A percentile compares a stretch with the other conserved stretches of the same genome.
Evolutionary conservation across 2,113 vertebrate species (phyloP).

Genomic region (Apeltes quadracus): DNA sequence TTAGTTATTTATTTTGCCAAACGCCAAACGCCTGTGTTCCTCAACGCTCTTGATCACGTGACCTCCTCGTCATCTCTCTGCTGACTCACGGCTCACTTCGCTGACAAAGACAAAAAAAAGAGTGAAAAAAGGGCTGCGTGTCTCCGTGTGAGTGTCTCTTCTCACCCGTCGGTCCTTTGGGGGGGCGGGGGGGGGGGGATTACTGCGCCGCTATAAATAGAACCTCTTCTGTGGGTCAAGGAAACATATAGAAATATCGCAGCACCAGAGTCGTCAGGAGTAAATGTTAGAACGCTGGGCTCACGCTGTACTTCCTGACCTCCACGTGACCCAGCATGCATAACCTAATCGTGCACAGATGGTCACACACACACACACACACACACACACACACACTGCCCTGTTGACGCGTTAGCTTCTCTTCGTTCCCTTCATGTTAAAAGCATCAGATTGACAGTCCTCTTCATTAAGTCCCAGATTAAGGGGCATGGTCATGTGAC

Average conservation of each 20-base stretch:
- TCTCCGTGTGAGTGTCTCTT: slow-evolving; percentile 1
- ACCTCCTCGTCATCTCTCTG: neutral
- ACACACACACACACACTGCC: neutral
- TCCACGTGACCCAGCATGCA: slow-evolving; percentile 23
- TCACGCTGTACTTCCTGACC: slow-evolving; percentile 18
- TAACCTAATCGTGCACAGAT: slow-evolving; percentile 30
- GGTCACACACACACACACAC: slow-evolving; percentile 11
- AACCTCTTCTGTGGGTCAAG: slow-evolving; percentile 35
- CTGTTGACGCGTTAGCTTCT: slow-evolving; percentile 1
- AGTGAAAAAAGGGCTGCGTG: slow-evolving; percentile 1
- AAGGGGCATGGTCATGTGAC: slow-evolving; percentile 32
- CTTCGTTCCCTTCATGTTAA: slow-evolving; percentile 2
- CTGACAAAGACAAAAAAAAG: slow-evolving; percentile 17
- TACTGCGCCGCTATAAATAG: slow-evolving; percentile 25
- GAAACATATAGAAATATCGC: no score
- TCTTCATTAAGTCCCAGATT: slow-evolving; percentile 42
- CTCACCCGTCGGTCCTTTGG: slow-evolving; percentile 21
- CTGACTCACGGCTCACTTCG: slow-evolving; percentile 34
- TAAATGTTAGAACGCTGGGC: neutral
- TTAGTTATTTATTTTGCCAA: neutral
- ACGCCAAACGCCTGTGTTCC: neutral
- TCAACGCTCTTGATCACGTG: neutral
- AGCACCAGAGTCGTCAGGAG: no score
- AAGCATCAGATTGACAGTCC: slow-evolving; percentile 13
- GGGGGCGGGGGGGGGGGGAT: no score